Base-by-base conservation (phyloP, 1,140 invertebrate genomes). In the Cyrtorhinus lividipennis region DNA sequence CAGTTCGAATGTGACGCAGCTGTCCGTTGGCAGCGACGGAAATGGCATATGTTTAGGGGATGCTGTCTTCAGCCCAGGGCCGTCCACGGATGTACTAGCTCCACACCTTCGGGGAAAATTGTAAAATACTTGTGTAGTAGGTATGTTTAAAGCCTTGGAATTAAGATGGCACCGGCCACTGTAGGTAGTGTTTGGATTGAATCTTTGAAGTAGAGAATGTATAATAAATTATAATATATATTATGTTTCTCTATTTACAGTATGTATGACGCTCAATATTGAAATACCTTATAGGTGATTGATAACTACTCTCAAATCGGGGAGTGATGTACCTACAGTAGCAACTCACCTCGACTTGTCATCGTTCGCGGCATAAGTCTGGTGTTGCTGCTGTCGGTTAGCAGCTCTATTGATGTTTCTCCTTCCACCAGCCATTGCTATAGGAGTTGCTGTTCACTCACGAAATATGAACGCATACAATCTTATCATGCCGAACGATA, bases 1-100 rank as follows among this genome's bases (percentile, higher is more conserved):
- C n/a, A 78, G 72, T 75, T 98, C 93, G 77, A 94, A 96, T 44
- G 85, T 76, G 23, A 95, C 71, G 68, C 90, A 87, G 48, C 83
- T 83, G 67, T 92, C 87, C n/a, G 82, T 77, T 2, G 89, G 85
- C 48, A 93, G 85, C 46, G 85, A 82, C 15, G 92, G 92, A 68
- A 94, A 83, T 26, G 87, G 86, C 68, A 91, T 84, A 71, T 92
- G 89, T 72, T 88, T 90, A 0, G 87, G 87, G 66, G 77, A 62
- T 18, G 67, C 62, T 3, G 64, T 63, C 62, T 63, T 69, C 2
- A 62, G 38, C 15, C 27, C 45, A 24, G 64, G 57, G 10, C 57
- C 53, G 30, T 64, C 58, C 2, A 13, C 2, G 61, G 46, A 18
- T 38, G 8, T 20, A 15, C 56, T n/a, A 57, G 24, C 23, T 25